These are phyloP conservation scores for Helicoverpa zea DNA, from an alignment of 1,140 invertebrate genomes.

Conservation along the genomic window DNA sequence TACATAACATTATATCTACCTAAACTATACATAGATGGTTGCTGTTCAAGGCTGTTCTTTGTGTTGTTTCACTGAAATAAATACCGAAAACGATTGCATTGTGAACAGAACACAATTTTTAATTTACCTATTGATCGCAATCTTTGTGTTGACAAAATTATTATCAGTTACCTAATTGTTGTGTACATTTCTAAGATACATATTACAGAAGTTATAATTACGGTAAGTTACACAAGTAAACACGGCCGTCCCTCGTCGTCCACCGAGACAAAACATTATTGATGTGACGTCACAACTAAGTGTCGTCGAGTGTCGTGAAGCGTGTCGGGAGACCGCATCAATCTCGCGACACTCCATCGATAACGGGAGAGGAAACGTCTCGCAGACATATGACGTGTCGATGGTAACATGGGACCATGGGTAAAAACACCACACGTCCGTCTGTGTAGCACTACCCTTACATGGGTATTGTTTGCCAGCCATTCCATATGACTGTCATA, in stretches of 20 bases:
- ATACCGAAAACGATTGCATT: no score
- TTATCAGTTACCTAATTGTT: no score
- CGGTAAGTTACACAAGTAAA: not conserved
- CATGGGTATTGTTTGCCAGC: slow-evolving; percentile 1
- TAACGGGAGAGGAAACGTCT: slow-evolving; percentile 30
- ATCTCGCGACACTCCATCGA: slow-evolving; percentile 37
- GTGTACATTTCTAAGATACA: no score
- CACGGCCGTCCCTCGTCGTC: not conserved
- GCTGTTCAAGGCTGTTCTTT: no score
- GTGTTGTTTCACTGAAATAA: no score
- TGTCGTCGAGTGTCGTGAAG: not conserved
- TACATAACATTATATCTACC: not conserved
- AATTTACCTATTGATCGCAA: no score
- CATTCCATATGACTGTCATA: not conserved
- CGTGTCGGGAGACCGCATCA: slow-evolving; percentile 7
- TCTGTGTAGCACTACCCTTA: not conserved
- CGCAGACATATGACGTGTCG: slow-evolving; percentile 18
- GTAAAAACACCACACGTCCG: slow-evolving; percentile 39
- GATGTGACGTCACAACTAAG: not conserved
- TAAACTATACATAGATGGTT: no score
- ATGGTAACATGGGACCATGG: slow-evolving; percentile 21
- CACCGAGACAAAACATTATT: not conserved
- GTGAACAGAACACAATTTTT: no score
- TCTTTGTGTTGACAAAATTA: no score
- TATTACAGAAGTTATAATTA: no score